These are phyloP conservation scores for Syngnathus floridae DNA, from an alignment of 2,113 vertebrate genomes.

Conservation along the genomic window DNA sequence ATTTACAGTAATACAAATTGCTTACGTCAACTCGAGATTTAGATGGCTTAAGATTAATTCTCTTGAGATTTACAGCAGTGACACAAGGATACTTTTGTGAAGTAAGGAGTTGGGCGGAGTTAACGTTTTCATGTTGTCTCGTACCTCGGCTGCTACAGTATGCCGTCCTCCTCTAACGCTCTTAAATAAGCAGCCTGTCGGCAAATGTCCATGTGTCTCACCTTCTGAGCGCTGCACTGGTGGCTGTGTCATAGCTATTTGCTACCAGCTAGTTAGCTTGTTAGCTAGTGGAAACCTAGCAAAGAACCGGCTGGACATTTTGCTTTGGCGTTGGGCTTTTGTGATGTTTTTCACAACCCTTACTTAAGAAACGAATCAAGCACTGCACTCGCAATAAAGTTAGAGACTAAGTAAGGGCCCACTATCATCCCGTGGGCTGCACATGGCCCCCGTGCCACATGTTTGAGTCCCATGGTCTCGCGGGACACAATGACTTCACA, in stretches of 20 bases:
- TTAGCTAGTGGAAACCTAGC: background rate
- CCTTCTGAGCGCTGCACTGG: conserved; percentile 49
- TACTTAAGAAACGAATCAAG: too few species aligned
- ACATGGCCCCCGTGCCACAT: background rate
- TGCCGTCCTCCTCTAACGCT: conserved; percentile 36
- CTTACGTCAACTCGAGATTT: conserved; percentile 7
- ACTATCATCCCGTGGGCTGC: background rate
- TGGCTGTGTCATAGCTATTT: conserved; percentile 2
- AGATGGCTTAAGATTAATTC: conserved; percentile 51
- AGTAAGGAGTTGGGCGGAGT: conserved; percentile 59
- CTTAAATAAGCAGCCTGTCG: conserved; percentile 26
- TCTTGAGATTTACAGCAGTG: conserved; percentile 65
- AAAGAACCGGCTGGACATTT: background rate
- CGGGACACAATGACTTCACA: background rate
- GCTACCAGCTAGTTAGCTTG: background rate
- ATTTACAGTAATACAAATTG: background rate
- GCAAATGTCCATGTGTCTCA: conserved; percentile 38
- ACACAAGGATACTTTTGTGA: conserved; percentile 52
- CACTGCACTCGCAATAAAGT: too few species aligned
- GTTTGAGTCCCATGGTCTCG: background rate
- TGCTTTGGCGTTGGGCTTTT: background rate
- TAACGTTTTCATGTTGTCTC: conserved; percentile 41
- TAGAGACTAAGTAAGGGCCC: too few species aligned
- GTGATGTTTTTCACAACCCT: background rate
- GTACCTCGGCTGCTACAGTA: conserved; percentile 31